phyloP scores from a whole-genome alignment of 2,888 invertebrate genomes.

The Xestia ashworthii region DNA sequence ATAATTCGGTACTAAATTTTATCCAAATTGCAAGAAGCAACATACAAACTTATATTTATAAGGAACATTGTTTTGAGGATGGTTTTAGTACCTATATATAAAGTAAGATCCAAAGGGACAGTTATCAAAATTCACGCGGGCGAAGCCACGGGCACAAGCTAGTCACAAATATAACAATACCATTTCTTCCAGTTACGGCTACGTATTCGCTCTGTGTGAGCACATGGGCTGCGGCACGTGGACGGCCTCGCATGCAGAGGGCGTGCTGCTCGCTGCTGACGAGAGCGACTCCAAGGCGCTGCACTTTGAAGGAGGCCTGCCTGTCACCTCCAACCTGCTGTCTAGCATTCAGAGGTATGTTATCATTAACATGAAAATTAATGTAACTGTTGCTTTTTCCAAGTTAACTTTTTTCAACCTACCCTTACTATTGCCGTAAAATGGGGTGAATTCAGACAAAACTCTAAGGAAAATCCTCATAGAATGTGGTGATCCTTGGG shows the following conservation, averaged over 20 bases:
- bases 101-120: too few species aligned
- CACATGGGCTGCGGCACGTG: slow-evolving; percentile 92
- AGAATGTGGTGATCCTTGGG: neutral
- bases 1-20: neutral
- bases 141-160: neutral
- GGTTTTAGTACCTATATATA: too few species aligned
- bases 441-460: neutral
- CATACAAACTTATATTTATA: neutral
- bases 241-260: slow-evolving; percentile 95
- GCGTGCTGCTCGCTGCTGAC: slow-evolving; percentile 98
- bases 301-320: slow-evolving; percentile 98
- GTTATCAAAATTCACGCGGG: too few species aligned
- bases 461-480: neutral
- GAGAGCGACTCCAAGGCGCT: slow-evolving; percentile 97
- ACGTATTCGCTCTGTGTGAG: slow-evolving; percentile 95
- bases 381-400: neutral
- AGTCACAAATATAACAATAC: neutral
- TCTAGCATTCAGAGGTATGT: slow-evolving; percentile 89
- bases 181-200: slow-evolving; percentile 92
- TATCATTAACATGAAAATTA: neutral
- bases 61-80: neutral
- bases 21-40: neutral
- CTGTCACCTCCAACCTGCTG: slow-evolving; percentile 93
- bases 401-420: neutral
- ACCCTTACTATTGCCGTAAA: neutral